phyloP scores from a whole-genome alignment of 2,888 invertebrate species.

The Caenorhabditis sp. region DNA sequence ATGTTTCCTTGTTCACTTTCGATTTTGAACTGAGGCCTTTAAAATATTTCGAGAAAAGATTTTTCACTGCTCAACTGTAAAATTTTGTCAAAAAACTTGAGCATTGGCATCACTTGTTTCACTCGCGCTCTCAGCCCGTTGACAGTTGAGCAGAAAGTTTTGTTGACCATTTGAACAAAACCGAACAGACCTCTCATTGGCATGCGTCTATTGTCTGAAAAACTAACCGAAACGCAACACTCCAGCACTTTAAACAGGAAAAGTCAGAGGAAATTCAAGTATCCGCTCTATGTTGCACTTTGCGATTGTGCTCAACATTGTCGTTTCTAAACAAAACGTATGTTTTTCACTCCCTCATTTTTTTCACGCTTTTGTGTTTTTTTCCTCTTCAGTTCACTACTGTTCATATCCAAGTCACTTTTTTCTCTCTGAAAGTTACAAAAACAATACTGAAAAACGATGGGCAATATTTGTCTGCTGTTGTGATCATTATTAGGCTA shows the following conservation, averaged over 20 bases:
- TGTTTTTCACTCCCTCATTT: background rate
- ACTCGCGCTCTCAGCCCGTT: no score
- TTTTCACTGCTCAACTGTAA: no score
- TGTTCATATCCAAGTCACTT: background rate
- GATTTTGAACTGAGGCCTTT: no score
- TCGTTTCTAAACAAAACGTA: constrained; percentile 1
- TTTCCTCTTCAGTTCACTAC: background rate
- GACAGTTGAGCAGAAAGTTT: constrained; percentile 27
- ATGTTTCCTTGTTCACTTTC: no score
- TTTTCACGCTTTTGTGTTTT: background rate
- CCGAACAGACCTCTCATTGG: constrained; percentile 28
- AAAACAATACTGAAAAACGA: constrained; percentile 27
- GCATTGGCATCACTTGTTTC: no score
- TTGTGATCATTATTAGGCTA: constrained; percentile 37
- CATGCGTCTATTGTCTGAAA: constrained; percentile 42
- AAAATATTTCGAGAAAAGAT: no score
- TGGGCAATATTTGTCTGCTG: constrained; percentile 42
- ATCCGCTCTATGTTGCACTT: constrained; percentile 49
- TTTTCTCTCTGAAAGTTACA: constrained; percentile 21
- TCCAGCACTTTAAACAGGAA: constrained; percentile 41
- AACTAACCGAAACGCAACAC: constrained; percentile 21
- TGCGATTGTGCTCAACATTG: background rate
- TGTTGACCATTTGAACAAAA: constrained; percentile 38
- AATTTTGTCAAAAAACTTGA: no score
- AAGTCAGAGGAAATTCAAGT: constrained; percentile 50